These are phyloP conservation scores for Sesia apiformis DNA, from an alignment of 2,888 invertebrate species.

Conservation along the genomic window DNA sequence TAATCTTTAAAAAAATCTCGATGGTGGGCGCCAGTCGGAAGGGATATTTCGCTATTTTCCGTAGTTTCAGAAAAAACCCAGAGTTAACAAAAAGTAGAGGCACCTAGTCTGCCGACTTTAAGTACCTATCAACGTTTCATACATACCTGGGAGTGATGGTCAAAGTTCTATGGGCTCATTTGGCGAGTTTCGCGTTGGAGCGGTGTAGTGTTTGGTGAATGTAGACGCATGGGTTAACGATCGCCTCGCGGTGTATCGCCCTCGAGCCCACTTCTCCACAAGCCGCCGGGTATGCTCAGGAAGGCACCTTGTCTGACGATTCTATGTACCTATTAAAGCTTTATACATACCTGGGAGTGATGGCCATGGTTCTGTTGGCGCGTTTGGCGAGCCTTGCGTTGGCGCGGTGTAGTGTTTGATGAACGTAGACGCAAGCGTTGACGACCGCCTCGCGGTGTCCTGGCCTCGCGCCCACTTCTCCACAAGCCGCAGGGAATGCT, in stretches of 20 bases:
- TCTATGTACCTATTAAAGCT: too few species aligned
- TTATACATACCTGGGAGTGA: slow-evolving; percentile 85
- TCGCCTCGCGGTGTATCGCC: neutral
- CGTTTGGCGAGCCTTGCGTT: slow-evolving; percentile 92
- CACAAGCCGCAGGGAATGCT: slow-evolving; percentile 92
- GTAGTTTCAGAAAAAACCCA: too few species aligned
- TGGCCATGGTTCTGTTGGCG: slow-evolving; percentile 96
- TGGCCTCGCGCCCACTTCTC: slow-evolving; percentile 82
- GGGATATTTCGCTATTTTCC: too few species aligned
- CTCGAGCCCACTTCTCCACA: neutral
- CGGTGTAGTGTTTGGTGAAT: neutral
- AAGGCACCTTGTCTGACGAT: too few species aligned
- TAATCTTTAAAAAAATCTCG: too few species aligned
- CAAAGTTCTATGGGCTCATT: neutral
- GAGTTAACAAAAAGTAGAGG: too few species aligned
- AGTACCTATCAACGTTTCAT: slow-evolving; percentile 65
- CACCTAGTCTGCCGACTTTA: slow-evolving; percentile 90
- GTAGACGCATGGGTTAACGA: neutral
- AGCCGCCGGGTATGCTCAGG: too few species aligned
- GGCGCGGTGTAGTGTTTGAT: slow-evolving; percentile 96
- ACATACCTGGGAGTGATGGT: neutral
- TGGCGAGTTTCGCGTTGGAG: neutral
- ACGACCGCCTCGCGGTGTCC: slow-evolving; percentile 97
- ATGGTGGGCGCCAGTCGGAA: too few species aligned
- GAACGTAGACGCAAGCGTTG: slow-evolving; percentile 98